Evolutionary conservation across 2,888 invertebrate genomes (phyloP).

Genomic region (Meiosimyza platycephala): DNA sequence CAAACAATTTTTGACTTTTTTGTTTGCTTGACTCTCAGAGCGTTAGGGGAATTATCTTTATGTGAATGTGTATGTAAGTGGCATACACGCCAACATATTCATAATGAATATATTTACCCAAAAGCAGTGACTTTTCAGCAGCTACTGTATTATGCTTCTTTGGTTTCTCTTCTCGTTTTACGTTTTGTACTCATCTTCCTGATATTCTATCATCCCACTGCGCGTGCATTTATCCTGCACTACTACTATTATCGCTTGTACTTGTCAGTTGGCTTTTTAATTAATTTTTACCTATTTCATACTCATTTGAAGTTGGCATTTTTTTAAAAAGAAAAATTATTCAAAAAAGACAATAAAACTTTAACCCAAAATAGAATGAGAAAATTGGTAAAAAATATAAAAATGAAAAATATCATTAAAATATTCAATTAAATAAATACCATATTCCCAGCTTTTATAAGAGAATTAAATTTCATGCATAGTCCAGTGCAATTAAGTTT

Average conservation of each 20-base stretch:
- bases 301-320: conserved; percentile 20
- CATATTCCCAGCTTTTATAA: too few relatives aligned
- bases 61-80: not conserved
- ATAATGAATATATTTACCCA: conserved; percentile 17
- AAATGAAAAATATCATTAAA: too few relatives aligned
- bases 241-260: conserved; percentile 30
- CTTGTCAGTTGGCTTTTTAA: conserved; percentile 43
- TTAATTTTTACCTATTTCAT: conserved; percentile 44
- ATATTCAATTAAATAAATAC: too few relatives aligned
- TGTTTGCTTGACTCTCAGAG: not conserved
- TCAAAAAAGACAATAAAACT: too few relatives aligned
- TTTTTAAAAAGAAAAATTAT: too few relatives aligned
- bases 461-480: too few relatives aligned
- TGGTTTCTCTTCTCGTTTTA: not conserved
- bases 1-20: not conserved
- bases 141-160: not conserved
- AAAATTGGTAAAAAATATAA: too few relatives aligned
- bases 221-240: not conserved
- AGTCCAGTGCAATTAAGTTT: too few relatives aligned
- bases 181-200: too few relatives aligned
- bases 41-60: not conserved
- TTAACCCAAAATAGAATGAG: too few relatives aligned
- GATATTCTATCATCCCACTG: too few relatives aligned
- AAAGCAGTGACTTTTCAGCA: not conserved
- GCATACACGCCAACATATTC: not conserved